Base-by-base conservation (phyloP, 2,113 vertebrate genomes). In the Mugil cephalus region DNA sequence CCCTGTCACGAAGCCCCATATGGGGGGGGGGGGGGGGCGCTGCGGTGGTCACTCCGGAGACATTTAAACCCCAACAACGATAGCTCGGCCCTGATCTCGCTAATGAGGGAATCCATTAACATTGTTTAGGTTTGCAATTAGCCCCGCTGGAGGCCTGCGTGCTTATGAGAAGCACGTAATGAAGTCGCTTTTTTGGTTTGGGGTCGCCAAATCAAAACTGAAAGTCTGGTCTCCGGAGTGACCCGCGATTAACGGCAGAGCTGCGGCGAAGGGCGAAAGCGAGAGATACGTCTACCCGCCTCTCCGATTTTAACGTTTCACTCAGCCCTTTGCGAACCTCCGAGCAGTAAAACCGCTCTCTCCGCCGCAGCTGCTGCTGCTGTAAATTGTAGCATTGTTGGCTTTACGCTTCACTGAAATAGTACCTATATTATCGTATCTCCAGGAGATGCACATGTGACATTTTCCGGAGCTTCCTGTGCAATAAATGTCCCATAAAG, bases 61-160 rank as follows among this genome's bases (percentile, higher is more conserved):
- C 80, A 71, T 87, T 82, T 82, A 66, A 34, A 19, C 35, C n/a
- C 36, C 38, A 39, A 15, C 74, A 9, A 43, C 17, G 38, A 66
- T 51, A 21, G 34, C 19, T 19, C 0, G 19, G 50, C 52, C 21
- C 58, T 62, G 47, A 74, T 59, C 55, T 13, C 45, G 36, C 52
- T 85, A 85, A 92, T 82, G 80, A 86, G 75, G 62, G 59, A 74
- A 78, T 82, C 60, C 58, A 89, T 85, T 87, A 74, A 68, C 77
- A 77, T 80, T 71, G 70, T 79, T 72, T 53, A 48, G 67, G 55
- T 56, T 42, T 75, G 56, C 88, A 92, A 93, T 91, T 89, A 93
- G 82, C 76, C n/a, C 80, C 65, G 74, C 19, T 12, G 85, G n/a
- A 74, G 74, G 66, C 83, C 68, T 74, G 39, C 74, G 9, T 82